Evolutionary conservation across 2,888 invertebrate species (phyloP), one percentile per base, ranked within the genome.

Genomic region (Trichopoda pennipes): DNA sequence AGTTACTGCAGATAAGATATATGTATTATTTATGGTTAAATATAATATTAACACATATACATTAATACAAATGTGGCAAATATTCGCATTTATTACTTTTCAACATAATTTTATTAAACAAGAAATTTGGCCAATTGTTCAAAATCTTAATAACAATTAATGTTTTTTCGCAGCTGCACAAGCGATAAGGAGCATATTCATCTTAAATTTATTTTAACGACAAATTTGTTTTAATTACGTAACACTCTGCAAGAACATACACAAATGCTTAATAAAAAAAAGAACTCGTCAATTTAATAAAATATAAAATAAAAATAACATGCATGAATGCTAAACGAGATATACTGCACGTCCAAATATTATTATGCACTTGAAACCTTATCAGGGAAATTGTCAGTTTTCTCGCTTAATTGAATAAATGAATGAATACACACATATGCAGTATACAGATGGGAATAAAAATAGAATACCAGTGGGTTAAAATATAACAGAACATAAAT

Each of bases 361-460:
- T 42, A 55, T 42, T 23, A 49, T 68, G 38, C 38, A 42, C 53
- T 55, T 55, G 53, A 55, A 53, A n/a, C 55, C 61, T 73, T 44
- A 63, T 63, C 63, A 63, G 44, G 2, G 21, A 73, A 32, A 35
- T 44, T 61, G 44, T 42, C 53, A 63, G 8, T 10, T 35, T 32
- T 6, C 10, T 38, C 10, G 19, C 42, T 47, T 73, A 32, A 42
- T 28, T 38, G 17, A 72, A 51, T 72, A 17, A 51, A 51, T 47
- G 12, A 44, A 16, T 21, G 7, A 28, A 12, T 2, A 1, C 19
- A 4, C 14, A n/a, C 17, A 58, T 17, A 42, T 28, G 28, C 8
- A 61, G 38, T 28, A 14, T 17, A 49, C n/a, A 16, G 44, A n/a
- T 17, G 9, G 7, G 17, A 47, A 47, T 47, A 17, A 17, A 17